Percentiles rank a stretch among this genome's conserved stretches.
These are phyloP conservation scores for Parasteatoda tepidariorum DNA, from an alignment of 1,140 invertebrate genomes.

Conservation along the genomic window DNA sequence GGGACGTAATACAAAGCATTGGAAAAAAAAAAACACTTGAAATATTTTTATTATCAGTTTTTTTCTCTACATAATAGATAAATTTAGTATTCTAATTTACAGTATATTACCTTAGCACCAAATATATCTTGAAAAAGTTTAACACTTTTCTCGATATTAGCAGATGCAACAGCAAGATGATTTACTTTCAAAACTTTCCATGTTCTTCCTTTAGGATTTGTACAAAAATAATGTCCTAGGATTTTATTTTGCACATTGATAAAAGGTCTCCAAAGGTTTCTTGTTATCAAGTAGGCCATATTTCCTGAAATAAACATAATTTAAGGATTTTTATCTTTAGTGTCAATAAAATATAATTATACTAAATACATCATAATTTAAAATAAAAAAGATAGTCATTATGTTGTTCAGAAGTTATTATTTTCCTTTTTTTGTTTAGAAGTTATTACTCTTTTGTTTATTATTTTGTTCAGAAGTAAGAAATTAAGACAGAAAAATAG, in stretches of 20 bases:
- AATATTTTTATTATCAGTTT: too few species aligned
- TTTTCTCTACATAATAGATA: too few species aligned
- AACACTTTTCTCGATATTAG: conserved; percentile 72
- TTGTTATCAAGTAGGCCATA: neutral
- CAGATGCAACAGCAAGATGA: conserved; percentile 75
- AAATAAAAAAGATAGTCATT: too few species aligned
- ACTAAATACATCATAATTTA: neutral
- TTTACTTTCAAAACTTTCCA: conserved; percentile 73
- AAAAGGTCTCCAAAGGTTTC: neutral
- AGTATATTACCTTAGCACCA: conserved; percentile 70
- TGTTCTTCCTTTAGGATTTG: conserved; percentile 32
- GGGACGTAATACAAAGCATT: too few species aligned
- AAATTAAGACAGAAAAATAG: too few species aligned
- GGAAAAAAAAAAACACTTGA: too few species aligned
- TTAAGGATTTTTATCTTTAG: neutral
- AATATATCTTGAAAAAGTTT: conserved; percentile 73
- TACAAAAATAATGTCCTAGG: neutral
- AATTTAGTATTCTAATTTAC: neutral
- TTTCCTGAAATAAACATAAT: neutral
- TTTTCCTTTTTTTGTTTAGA: too few species aligned
- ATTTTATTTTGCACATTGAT: neutral
- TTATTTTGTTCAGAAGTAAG: too few species aligned
- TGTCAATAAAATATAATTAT: neutral
- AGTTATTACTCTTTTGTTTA: too few species aligned
- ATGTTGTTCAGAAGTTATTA: too few species aligned